These are phyloP conservation scores for Scaptomyza caliginosa DNA, from an alignment of 2,888 invertebrate species.

Conservation along the genomic window DNA sequence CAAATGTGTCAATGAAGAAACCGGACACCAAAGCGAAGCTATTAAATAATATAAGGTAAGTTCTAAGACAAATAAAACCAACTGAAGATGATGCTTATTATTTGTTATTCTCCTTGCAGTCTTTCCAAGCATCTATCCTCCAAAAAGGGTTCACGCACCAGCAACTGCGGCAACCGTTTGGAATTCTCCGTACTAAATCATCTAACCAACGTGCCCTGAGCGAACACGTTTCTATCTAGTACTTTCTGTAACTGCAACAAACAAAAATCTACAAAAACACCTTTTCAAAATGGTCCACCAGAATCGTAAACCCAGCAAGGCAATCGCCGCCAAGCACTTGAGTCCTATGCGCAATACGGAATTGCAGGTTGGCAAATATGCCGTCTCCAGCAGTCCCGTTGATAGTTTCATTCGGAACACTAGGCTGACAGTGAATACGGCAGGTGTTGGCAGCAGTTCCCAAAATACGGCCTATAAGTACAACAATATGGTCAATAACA, in stretches of 20 bases:
- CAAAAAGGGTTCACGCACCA: constrained; percentile 93
- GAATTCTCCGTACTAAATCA: constrained; percentile 93
- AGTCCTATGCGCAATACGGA: constrained; percentile 74
- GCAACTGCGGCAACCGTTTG: constrained; percentile 93
- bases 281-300: constrained; percentile 81
- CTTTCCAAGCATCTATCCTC: constrained; percentile 92
- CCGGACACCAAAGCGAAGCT: constrained; percentile 83
- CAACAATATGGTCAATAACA: constrained; percentile 81
- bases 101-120: constrained; percentile 84
- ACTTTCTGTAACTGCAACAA: constrained; percentile 31
- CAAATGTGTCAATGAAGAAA: constrained; percentile 83
- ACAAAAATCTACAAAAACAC: constrained; percentile 12
- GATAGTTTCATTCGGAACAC: constrained; percentile 57
- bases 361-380: constrained; percentile 47
- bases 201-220: constrained; percentile 94
- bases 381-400: constrained; percentile 66
- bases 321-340: constrained; percentile 75
- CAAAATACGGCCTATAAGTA: constrained; percentile 64
- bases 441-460: constrained; percentile 4
- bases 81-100: neutral
- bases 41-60: constrained; percentile 82
- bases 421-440: constrained; percentile 38
- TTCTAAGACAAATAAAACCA: neutral
- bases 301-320: constrained; percentile 71
- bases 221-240: neutral